Evolutionary conservation across 2,113 vertebrate species (phyloP), one percentile per base, ranked within the genome.

Genomic region (Tautogolabrus adspersus): DNA sequence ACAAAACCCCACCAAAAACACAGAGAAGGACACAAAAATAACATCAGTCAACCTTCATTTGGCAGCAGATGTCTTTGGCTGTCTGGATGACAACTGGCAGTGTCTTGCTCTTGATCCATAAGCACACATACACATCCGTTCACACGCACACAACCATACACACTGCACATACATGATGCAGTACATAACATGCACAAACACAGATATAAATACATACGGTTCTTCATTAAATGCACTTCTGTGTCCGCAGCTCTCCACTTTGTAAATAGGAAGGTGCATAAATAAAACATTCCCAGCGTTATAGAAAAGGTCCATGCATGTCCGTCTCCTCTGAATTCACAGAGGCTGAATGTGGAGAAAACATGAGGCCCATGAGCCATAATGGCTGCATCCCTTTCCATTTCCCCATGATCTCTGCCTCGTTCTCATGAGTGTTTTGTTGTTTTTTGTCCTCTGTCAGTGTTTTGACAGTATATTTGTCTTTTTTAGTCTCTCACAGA

Each of bases 171-270:
- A 82, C 75, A 84, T 51, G 81, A 88, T 86, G 88, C 83, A 77
- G 74, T 63, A 86, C 85, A 72, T 81, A 88, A 90, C 93, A 93
- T 93, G 90, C 93, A 94, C 89, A 77, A 75, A 87, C 77, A 92
- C 83, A 61, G 76, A 92, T 88, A 90, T 87, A 87, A 84, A 86
- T 83, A 90, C 81, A 34, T 52, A 76, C 42, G 80, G 62, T 68
- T 89, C 81, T 81, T 88, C 65, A 75, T 74, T 93, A 87, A 94
- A 94, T 93, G 93, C 93, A 94, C 92, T 94, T 94, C 85, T 90
- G 93, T 92, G 93, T 94, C 91, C 89, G 54, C 85, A 82, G 85
- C 55, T 89, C 79, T 88, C 77, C 11, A 47, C 76, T 84, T 84
- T 74, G 66, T 86, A 89, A 90, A 91, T 87, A 83, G 75, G 73